These are phyloP conservation scores for Parnassius orleans DNA, from an alignment of 2,888 invertebrate genomes.

Conservation along the genomic window DNA sequence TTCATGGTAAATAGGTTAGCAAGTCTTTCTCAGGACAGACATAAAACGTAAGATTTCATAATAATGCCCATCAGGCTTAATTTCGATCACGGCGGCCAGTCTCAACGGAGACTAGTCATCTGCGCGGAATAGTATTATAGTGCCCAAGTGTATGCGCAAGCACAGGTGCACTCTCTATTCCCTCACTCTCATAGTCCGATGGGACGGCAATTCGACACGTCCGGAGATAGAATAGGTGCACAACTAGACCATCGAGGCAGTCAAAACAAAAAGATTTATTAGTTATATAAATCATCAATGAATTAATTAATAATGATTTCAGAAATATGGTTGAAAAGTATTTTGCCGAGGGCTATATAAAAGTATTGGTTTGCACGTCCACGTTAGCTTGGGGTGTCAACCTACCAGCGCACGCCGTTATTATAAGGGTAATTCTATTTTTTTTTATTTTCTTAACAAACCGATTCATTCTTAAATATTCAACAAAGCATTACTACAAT, in stretches of 20 bases:
- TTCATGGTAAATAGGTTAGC: too few relatives aligned
- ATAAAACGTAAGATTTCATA: too few relatives aligned
- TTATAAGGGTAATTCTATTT: conserved; percentile 87
- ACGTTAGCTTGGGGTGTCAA: conserved; percentile 99
- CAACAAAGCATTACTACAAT: too few relatives aligned
- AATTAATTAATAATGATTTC: conserved; percentile 33
- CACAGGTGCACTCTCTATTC: too few relatives aligned
- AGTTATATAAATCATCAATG: neutral
- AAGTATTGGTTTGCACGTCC: conserved; percentile 96
- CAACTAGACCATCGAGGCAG: neutral
- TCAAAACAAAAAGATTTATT: neutral
- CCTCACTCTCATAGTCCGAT: too few relatives aligned
- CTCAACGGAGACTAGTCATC: too few relatives aligned
- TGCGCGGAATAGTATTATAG: too few relatives aligned
- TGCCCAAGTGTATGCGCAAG: too few relatives aligned
- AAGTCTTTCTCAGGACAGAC: too few relatives aligned
- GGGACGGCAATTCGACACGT: neutral
- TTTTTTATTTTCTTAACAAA: neutral
- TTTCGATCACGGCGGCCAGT: too few relatives aligned
- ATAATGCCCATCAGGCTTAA: too few relatives aligned
- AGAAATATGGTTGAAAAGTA: conserved; percentile 93
- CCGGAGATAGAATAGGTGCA: neutral
- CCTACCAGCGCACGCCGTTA: conserved; percentile 98
- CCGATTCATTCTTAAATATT: neutral
- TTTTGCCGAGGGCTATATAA: conserved; percentile 93